phyloP scores from a whole-genome alignment of 2,113 vertebrate species.

The Trochalopteron elliotii region DNA sequence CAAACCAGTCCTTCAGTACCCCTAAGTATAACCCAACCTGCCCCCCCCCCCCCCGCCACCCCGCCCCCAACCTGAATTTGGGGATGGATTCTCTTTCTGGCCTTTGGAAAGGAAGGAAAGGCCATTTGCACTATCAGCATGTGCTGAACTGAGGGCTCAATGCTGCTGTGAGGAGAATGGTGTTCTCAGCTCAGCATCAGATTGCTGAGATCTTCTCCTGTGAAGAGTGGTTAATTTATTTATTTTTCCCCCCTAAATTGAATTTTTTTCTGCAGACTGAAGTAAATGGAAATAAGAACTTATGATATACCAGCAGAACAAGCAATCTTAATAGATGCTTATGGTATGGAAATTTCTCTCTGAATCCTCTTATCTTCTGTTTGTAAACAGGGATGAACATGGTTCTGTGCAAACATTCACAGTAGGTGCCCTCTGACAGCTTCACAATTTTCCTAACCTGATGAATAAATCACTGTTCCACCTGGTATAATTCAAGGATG shows the following conservation, averaged over 20 bases:
- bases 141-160: constrained; percentile 14
- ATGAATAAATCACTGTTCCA: constrained; percentile 51
- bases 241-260: neutral
- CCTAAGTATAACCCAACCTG: neutral
- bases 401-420: constrained; percentile 24
- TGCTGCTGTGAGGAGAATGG: constrained; percentile 46
- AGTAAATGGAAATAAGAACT: constrained; percentile 6
- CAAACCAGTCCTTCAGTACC: neutral
- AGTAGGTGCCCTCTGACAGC: constrained; percentile 47
- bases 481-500: constrained; percentile 10
- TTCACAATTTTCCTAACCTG: constrained; percentile 30
- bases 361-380: constrained; percentile 5
- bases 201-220: constrained; percentile 42
- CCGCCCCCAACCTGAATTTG: too few relatives aligned
- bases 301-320: constrained; percentile 25
- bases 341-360: constrained; percentile 47
- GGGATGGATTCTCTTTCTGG: neutral
- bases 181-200: constrained; percentile 34
- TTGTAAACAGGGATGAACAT: constrained; percentile 33
- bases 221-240: neutral
- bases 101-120: constrained; percentile 1
- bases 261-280: neutral
- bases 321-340: constrained; percentile 26
- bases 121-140: neutral
- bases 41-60: too few relatives aligned